Percentiles rank a stretch among this genome's conserved stretches.
Conservation (phyloP, 2,888 invertebrate genomes). For the Drosophila suboccidentalis region DNA sequence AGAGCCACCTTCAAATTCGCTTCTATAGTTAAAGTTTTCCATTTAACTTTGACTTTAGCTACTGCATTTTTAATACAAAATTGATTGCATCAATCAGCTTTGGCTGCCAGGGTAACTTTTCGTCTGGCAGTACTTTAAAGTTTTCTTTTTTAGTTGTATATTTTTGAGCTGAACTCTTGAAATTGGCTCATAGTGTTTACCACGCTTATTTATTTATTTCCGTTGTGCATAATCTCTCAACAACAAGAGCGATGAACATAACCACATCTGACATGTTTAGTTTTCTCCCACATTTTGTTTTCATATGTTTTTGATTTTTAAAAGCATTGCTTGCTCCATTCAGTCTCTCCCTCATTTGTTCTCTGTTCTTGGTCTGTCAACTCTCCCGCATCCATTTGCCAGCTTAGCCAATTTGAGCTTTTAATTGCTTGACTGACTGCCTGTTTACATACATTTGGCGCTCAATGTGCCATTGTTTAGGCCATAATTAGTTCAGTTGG, state of each 20-base stretch:
- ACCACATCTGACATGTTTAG: constrained; percentile 33
- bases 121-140: background rate
- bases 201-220: constrained; percentile 51
- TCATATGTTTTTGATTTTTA: constrained; percentile 6
- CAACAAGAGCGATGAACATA: constrained; percentile 19
- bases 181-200: constrained; percentile 31
- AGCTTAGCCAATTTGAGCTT: constrained; percentile 53
- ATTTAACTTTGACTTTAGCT: background rate
- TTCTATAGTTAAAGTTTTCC: background rate
- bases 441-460: constrained; percentile 44
- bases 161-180: constrained; percentile 14
- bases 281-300: constrained; percentile 9
- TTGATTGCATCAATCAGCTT: background rate
- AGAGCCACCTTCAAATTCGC: no score
- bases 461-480: constrained; percentile 38
- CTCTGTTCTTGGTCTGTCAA: background rate
- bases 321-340: constrained; percentile 1
- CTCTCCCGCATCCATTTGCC: constrained; percentile 31
- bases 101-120: background rate
- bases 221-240: constrained; percentile 38
- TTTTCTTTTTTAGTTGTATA: background rate
- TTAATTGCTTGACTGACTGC: constrained; percentile 55
- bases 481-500: constrained; percentile 8
- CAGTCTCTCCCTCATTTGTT: background rate
- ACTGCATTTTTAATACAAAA: background rate